Base-by-base conservation (phyloP, 2,113 vertebrate species). In the Uropsilus gracilis region DNA sequence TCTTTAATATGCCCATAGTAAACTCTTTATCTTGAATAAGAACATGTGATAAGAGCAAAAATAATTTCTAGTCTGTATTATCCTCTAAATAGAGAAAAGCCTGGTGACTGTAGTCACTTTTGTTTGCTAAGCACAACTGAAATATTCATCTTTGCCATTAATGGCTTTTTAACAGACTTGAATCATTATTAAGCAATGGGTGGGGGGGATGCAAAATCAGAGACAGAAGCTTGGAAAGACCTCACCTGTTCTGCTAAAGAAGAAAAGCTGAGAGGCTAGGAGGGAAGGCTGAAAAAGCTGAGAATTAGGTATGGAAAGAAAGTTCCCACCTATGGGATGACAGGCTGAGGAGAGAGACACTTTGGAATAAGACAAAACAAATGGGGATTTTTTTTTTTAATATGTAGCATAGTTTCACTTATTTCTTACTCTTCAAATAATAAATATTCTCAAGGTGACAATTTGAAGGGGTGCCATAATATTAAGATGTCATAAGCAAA, bases 71-170 rank as follows among this genome's bases (percentile, higher is more conserved):
- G 77, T 57, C 24, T n/a, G 39, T 26, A 17, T 17, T 91, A 42
- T 80, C 13, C 18, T 91, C 69, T 50, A 48, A 91, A 64, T 24
- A 78, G 86, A 64, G 28, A 16, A 86, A 77, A 71, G 80, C 80
- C 46, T 75, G n/a, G 37, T 71, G 89, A 81, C 63, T 30, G 42
- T 44, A 50, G 64, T 53, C 68, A 76, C 57, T 89, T 91, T 71
- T 95, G 76, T 92, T 90, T 88, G 72, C 77, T 39, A 50, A 37
- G 42, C 24, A 88, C 73, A 96, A 87, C 26, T 73, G 44, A 88
- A 86, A 90, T 78, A 92, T 50, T 93, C 81, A 72, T 73, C 57
- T 72, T 82, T 34, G 48, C 66, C 50, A 68, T 32, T 44, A 85
- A 82, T 34, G 63, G 76, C 53, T 94, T 95, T 55, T 80, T 20